Conservation (phyloP, 2,888 invertebrate genomes). For the Steromphala cineraria region DNA sequence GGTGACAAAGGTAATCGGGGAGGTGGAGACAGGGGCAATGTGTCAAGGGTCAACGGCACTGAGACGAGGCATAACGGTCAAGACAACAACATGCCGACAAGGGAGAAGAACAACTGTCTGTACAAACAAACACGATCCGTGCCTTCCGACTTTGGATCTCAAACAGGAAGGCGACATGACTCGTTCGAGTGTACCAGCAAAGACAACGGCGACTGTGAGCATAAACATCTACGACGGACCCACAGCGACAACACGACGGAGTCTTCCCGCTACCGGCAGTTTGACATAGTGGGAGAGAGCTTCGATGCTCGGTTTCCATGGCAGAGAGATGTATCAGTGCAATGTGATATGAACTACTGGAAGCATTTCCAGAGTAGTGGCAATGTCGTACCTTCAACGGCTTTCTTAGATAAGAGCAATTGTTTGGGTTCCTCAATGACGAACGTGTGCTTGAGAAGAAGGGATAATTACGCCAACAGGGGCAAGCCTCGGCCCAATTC, state of each 20-base stretch:
- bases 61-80: background rate
- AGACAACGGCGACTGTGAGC: background rate
- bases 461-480: background rate
- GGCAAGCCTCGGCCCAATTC: constrained; percentile 35
- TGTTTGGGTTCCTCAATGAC: background rate
- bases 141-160: constrained; percentile 11
- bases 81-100: background rate
- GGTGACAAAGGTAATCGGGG: background rate
- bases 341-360: constrained; percentile 52
- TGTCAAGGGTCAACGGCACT: background rate
- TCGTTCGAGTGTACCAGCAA: background rate
- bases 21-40: background rate
- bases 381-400: background rate
- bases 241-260: constrained; percentile 20
- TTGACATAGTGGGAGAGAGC: constrained; percentile 68
- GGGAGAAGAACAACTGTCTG: background rate
- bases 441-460: background rate
- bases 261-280: constrained; percentile 26
- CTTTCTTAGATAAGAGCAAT: background rate
- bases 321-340: constrained; percentile 67
- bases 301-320: constrained; percentile 65
- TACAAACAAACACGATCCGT: background rate
- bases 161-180: background rate
- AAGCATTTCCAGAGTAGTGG: background rate
- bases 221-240: background rate